A percentile compares a stretch with the other conserved stretches of the same genome.
These are phyloP conservation scores for Alviniconcha marisindica DNA, from an alignment of 1,140 invertebrate genomes.

Conservation along the genomic window DNA sequence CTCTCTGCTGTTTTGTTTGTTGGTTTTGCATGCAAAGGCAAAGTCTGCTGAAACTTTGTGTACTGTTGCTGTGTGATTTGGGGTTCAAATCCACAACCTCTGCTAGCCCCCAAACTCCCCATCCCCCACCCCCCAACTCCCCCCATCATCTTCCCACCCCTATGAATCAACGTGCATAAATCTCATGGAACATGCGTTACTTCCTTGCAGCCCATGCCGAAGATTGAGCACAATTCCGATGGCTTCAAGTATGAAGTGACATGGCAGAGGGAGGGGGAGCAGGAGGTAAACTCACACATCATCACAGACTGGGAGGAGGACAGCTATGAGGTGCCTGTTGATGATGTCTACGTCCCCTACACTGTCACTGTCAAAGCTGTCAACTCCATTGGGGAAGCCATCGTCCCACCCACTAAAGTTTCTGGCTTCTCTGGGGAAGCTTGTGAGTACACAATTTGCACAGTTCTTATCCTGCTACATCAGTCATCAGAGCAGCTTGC, in stretches of 20 bases:
- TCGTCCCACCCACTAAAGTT: conserved; percentile 27
- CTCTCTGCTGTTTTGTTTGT: no score
- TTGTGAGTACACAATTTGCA: conserved; percentile 43
- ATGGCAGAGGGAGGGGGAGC: conserved; percentile 45
- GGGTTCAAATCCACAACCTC: no score
- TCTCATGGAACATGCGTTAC: no score
- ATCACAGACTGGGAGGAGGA: conserved; percentile 36
- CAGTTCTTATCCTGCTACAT: no score
- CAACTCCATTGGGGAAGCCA: conserved; percentile 51
- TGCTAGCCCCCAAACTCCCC: no score
- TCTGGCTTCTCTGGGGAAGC: conserved; percentile 60
- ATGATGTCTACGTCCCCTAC: conserved; percentile 54
- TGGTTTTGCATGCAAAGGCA: no score
- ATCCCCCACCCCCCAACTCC: no score
- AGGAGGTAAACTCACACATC: conserved; percentile 24
- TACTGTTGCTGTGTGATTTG: no score
- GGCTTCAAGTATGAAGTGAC: conserved; percentile 53
- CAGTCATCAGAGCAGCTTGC: neutral
- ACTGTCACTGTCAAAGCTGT: conserved; percentile 49
- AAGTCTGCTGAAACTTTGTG: no score
- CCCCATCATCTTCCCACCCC: neutral
- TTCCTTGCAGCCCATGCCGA: conserved; percentile 52
- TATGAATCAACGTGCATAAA: no score
- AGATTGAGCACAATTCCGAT: conserved; percentile 55
- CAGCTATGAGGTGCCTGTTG: conserved; percentile 41